Base-by-base conservation (phyloP, 1,140 invertebrate genomes). In the Drosophila ercepeae region DNA sequence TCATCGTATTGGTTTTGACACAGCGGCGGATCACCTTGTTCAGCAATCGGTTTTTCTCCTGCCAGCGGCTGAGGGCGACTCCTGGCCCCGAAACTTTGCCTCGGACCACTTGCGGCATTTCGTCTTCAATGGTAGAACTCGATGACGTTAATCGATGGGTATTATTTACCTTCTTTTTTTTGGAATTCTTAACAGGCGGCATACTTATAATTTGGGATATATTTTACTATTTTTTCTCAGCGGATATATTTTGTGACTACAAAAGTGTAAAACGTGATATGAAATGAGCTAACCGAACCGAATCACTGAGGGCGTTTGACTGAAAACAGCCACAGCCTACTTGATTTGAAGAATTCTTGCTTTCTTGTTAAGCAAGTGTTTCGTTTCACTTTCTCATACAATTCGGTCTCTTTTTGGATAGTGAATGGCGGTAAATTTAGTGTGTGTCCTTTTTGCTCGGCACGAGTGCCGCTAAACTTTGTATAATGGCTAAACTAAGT, bases 401-500 rank as follows among this genome's bases (percentile, higher is more conserved):
- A 8, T 7, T 6, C 5, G 9, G 27, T 27, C 8, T 4, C 27
- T 27, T 27, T 27, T 27, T 8, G n/a, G 21, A 21, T 21, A 21
- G 21, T 21, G 21, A 21, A 21, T 21, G 4, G 21, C 9, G 29
- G 29, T 11, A 68, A 78, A 86, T 84, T 84, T 83, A 32, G 29
- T 44, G 36, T 11, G 13, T 16, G 25, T 39, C 73, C 19, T 18
- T 51, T 41, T 4, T 13, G 49, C 16, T 39, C 7, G 13, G 67
- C 29, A 63, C 57, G 49, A 51, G 16, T 36, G 21, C 16, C 32
- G 11, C 34, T 25, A 46, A 25, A 53, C 27, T 54, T 73, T 68
- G 58, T 79, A 72, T 86, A 86, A 86, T 81, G 81, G 61, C 76
- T 41, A 51, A 59, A 72, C 16, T 18, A 42, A 84, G 81, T 86